These are phyloP conservation scores for Mycalesis mineus DNA, from an alignment of 2,888 invertebrate genomes.

Conservation along the genomic window DNA sequence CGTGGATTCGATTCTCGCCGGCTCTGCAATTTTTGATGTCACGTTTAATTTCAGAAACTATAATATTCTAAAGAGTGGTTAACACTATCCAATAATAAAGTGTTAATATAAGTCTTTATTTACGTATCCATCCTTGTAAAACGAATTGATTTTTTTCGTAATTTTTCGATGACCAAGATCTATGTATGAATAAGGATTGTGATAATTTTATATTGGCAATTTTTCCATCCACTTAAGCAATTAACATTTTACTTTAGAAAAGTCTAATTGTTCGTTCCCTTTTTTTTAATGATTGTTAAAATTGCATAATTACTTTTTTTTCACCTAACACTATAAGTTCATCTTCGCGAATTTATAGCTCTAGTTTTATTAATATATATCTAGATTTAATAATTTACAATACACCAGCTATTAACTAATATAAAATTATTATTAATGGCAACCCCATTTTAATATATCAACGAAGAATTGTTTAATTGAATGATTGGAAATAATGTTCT, in stretches of 20 bases:
- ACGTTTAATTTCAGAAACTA: no score
- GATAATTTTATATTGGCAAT: conserved; percentile 1
- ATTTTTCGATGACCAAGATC: background rate
- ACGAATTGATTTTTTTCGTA: background rate
- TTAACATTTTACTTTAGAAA: background rate
- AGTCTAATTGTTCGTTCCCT: background rate
- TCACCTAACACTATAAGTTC: background rate
- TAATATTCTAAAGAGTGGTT: no score
- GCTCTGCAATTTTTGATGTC: no score
- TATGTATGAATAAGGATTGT: conserved; percentile 1
- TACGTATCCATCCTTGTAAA: background rate
- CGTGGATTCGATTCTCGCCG: no score
- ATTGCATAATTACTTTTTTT: background rate
- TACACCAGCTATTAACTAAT: background rate
- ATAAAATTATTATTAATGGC: background rate
- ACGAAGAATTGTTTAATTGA: no score
- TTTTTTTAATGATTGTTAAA: background rate
- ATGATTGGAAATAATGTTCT: no score
- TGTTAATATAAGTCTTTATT: background rate
- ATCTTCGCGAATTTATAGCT: background rate
- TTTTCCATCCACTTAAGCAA: background rate
- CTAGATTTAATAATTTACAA: background rate
- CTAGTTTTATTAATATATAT: background rate
- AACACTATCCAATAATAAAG: no score
- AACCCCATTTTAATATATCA: background rate